phyloP scores from a whole-genome alignment of 2,797 vertebrate genomes.

The Phylloscopus collybita region DNA sequence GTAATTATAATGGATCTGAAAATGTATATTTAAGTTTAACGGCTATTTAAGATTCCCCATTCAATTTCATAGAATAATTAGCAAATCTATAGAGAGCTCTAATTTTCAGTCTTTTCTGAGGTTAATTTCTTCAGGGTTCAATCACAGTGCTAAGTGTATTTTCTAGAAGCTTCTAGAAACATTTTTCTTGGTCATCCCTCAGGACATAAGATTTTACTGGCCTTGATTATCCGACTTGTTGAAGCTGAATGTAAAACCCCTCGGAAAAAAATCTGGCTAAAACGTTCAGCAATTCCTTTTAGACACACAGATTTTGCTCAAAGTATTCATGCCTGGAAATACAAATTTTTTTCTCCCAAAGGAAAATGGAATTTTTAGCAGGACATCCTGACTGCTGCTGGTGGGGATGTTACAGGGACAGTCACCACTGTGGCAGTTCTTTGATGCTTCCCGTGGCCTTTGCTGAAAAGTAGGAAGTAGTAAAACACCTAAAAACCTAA shows the following conservation, averaged over 20 bases:
- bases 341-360: background rate
- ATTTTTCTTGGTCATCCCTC: constrained; percentile 25
- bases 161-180: constrained; percentile 34
- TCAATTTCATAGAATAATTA: constrained; percentile 42
- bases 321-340: background rate
- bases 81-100: constrained; percentile 14
- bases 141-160: background rate
- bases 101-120: constrained; percentile 24
- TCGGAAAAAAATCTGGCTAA: background rate
- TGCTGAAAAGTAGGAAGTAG: constrained; percentile 23
- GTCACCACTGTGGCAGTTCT: background rate
- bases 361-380: background rate
- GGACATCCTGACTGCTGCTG: constrained; percentile 16
- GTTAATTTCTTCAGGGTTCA: constrained; percentile 38
- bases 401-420: background rate
- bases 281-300: background rate
- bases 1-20: constrained; percentile 11
- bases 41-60: constrained; percentile 20
- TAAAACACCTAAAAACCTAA: constrained; percentile 28
- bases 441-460: constrained; percentile 5
- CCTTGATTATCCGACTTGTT: background rate
- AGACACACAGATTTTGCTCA: background rate
- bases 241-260: background rate
- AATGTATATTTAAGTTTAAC: constrained; percentile 43
- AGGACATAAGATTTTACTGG: background rate